Percentiles rank a stretch among this genome's conserved stretches.
Evolutionary conservation across 2,797 vertebrate species (phyloP).

Genomic region (Alauda arvensis): DNA sequence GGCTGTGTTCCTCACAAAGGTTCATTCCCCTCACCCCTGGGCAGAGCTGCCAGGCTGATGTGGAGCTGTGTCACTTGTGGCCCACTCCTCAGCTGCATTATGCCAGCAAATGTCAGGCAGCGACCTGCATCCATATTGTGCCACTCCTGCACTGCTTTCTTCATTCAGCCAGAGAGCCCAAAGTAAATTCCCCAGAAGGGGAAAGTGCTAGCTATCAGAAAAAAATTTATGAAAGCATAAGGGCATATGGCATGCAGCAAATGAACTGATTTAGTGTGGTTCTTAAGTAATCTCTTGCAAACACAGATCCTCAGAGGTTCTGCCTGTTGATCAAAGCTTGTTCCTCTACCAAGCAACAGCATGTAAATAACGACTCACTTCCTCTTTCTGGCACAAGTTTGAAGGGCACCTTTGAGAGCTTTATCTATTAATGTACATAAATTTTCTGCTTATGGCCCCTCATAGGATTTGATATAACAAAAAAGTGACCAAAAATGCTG

Average conservation of each 20-base stretch:
- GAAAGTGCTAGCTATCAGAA: not conserved
- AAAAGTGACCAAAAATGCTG: not conserved
- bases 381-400: not conserved
- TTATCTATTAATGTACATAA: not conserved
- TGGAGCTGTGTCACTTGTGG: not conserved
- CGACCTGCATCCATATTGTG: not conserved
- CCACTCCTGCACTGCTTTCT: not conserved
- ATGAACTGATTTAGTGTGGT: not conserved
- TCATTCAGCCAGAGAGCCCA: not conserved
- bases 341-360: not conserved
- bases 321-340: not conserved
- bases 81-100: not conserved
- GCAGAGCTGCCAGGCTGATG: not conserved
- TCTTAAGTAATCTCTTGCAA: not conserved
- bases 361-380: not conserved
- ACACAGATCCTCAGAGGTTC: not conserved
- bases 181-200: not conserved
- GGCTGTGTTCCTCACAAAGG: not conserved
- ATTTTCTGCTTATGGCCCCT: not conserved
- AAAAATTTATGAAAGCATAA: not conserved
- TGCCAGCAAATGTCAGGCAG: not conserved
- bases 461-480: not conserved
- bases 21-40: not conserved
- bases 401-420: not conserved
- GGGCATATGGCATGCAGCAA: not conserved